Conservation (phyloP, 1,140 invertebrate genomes). For the Hylyphantes graminicola region DNA sequence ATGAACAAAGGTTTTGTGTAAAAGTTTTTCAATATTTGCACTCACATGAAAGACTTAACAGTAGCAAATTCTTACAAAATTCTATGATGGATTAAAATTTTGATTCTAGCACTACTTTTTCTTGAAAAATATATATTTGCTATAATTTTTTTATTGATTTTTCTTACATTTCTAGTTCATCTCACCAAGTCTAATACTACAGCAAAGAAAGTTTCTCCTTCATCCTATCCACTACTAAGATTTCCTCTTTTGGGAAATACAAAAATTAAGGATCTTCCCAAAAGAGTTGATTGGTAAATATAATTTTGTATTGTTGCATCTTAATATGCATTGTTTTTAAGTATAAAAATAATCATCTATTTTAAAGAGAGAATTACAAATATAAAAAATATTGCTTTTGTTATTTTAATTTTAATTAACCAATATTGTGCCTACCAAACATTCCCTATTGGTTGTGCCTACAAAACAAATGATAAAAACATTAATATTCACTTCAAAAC, state of each 20-base stretch:
- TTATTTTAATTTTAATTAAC: too few species aligned
- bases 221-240: background rate
- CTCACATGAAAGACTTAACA: too few species aligned
- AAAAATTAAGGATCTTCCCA: constrained; percentile 27
- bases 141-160: background rate
- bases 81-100: background rate
- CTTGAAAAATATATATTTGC: background rate
- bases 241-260: background rate
- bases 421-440: too few species aligned
- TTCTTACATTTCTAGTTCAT: constrained; percentile 20
- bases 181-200: constrained; percentile 13
- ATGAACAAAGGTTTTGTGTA: background rate
- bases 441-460: too few species aligned
- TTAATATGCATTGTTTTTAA: background rate
- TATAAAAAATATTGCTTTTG: too few species aligned
- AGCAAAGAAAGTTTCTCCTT: background rate
- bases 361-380: too few species aligned
- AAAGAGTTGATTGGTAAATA: constrained; percentile 63
- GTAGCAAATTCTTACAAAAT: background rate
- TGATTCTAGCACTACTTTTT: background rate
- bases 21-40: background rate
- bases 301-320: background rate
- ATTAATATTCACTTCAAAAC: too few species aligned
- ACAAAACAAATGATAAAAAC: too few species aligned
- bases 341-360: background rate